These are phyloP conservation scores for Acheta domesticus DNA, from an alignment of 2,888 invertebrate species.

Conservation along the genomic window DNA sequence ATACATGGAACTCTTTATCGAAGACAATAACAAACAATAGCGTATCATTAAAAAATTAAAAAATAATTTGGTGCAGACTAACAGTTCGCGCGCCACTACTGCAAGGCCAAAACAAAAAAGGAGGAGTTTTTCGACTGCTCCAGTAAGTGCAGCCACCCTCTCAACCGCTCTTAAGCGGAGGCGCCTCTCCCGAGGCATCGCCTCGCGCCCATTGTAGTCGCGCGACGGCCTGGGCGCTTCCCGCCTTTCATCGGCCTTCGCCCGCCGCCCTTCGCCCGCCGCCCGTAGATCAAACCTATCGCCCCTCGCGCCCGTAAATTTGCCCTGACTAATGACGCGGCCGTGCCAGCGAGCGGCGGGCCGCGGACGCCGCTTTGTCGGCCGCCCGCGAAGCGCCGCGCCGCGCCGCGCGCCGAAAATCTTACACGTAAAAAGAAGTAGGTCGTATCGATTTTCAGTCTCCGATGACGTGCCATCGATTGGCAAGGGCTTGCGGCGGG, in stretches of 20 bases:
- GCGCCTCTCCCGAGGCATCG: too few species aligned
- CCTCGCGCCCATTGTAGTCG: too few species aligned
- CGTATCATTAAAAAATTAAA: too few species aligned
- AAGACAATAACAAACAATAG: too few species aligned
- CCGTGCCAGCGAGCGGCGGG: not conserved
- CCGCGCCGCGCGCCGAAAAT: not conserved
- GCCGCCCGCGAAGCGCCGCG: not conserved
- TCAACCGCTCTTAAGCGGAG: too few species aligned
- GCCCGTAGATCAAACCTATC: slow-evolving; percentile 2
- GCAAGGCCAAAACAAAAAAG: too few species aligned
- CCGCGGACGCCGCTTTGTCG: not conserved
- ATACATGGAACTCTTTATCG: too few species aligned
- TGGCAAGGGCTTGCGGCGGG: not conserved
- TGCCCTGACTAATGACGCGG: not conserved
- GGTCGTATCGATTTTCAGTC: slow-evolving; percentile 18
- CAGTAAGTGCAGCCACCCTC: too few species aligned
- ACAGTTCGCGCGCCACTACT: too few species aligned
- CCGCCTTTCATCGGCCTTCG: not conserved
- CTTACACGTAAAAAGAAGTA: slow-evolving; percentile 18
- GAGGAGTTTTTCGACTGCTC: too few species aligned
- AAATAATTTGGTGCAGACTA: too few species aligned
- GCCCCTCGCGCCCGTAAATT: not conserved
- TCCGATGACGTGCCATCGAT: not conserved
- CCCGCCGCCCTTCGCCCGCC: not conserved
- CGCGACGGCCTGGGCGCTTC: not conserved